Evolutionary conservation across 30 jellyfish, hydroid and myxozoan species (phyloP).

Genomic region (Chrysaora quinquecirrha): DNA sequence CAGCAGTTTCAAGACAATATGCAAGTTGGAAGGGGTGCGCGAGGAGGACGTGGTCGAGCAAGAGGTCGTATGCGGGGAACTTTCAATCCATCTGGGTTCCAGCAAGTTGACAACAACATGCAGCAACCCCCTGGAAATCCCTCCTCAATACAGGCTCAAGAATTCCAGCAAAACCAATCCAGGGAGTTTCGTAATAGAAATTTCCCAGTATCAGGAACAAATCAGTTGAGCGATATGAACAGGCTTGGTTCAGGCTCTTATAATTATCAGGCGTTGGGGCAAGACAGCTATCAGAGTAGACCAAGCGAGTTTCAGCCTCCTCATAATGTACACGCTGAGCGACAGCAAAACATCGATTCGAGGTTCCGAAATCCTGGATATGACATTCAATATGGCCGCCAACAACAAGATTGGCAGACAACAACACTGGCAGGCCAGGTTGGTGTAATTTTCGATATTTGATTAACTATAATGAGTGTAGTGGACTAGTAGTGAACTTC

Average conservation of each 20-base stretch:
- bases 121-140: constrained; percentile 33
- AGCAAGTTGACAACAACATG: constrained; percentile 17
- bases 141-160: no score
- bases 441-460: no score
- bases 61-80: constrained; percentile 63
- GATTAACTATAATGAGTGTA: no score
- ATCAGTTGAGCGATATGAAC: constrained; percentile 1
- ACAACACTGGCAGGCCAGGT: neutral
- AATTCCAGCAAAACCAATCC: constrained; percentile 6
- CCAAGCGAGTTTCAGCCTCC: constrained; percentile 19
- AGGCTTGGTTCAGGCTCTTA: constrained; percentile 19
- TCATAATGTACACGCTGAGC: constrained; percentile 1
- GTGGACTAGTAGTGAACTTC: no score
- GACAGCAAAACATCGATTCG: constrained; percentile 13
- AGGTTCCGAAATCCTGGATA: constrained; percentile 6
- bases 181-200: constrained; percentile 14
- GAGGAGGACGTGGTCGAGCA: constrained; percentile 61
- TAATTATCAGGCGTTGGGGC: constrained; percentile 42
- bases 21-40: constrained; percentile 36
- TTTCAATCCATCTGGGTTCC: constrained; percentile 25
- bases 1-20: constrained; percentile 44
- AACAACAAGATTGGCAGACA: neutral
- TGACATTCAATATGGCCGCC: neutral
- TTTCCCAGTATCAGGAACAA: constrained; percentile 1
- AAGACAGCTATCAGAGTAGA: constrained; percentile 10